Evolutionary conservation across 2,113 vertebrate genomes (phyloP).

Genomic region (Sceloporus tristichus): DNA sequence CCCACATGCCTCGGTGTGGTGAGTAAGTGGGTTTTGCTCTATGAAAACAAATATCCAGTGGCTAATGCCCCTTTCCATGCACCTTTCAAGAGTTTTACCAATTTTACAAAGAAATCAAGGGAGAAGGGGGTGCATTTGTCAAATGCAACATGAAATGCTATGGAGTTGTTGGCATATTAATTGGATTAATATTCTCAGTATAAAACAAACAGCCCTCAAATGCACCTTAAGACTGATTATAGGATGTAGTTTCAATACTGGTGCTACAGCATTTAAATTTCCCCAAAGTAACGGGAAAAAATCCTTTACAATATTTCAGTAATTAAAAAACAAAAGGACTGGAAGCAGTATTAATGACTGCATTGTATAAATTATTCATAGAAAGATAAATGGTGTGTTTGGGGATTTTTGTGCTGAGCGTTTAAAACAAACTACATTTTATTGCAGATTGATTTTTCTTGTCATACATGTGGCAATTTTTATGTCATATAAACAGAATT

Average conservation of each 20-base stretch:
- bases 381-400: background rate
- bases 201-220: background rate
- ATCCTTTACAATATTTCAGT: background rate
- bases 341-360: background rate
- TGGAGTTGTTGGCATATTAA: background rate
- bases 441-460: slow-evolving; percentile 1
- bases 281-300: background rate
- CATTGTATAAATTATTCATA: slow-evolving; percentile 32
- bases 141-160: background rate
- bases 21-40: background rate
- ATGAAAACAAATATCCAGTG: background rate
- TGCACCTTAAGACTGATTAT: background rate
- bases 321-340: background rate
- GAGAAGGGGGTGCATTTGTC: background rate
- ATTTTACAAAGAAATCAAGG: background rate
- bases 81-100: background rate
- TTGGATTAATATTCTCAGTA: background rate
- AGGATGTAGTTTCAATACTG: background rate
- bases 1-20: background rate
- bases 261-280: slow-evolving; percentile 6
- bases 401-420: background rate
- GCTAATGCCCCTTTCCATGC: background rate
- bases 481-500: background rate
- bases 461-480: background rate
- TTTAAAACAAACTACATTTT: slow-evolving; percentile 8